A percentile compares a stretch with the other conserved stretches of the same genome.
phyloP scores from a whole-genome alignment of 2,888 invertebrate species.

The Serrognathus titanus region DNA sequence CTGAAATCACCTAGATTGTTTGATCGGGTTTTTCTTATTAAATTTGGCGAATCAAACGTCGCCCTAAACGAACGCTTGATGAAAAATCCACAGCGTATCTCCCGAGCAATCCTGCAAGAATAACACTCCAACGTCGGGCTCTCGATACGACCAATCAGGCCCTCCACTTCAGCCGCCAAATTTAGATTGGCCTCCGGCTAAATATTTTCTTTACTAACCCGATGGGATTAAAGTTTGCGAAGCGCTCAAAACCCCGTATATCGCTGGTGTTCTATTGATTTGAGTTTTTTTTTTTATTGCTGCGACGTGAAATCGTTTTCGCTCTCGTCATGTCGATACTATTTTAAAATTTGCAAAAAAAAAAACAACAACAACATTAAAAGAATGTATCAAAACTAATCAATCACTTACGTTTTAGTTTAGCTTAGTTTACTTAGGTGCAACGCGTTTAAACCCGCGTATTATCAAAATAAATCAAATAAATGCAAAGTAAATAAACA shows the following conservation, averaged over 20 bases:
- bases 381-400: no score
- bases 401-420: no score
- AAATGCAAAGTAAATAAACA: no score
- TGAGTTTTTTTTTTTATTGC: background rate
- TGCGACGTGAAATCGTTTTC: no score
- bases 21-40: no score
- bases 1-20: background rate
- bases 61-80: constrained; percentile 21
- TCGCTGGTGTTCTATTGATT: constrained; percentile 25
- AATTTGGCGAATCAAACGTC: background rate
- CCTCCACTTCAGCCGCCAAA: constrained; percentile 45
- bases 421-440: no score
- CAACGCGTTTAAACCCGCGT: no score
- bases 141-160: constrained; percentile 46
- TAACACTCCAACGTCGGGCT: constrained; percentile 42
- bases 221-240: constrained; percentile 49
- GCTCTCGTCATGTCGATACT: no score
- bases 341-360: no score
- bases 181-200: constrained; percentile 53
- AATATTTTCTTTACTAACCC: constrained; percentile 54
- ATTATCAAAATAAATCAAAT: no score
- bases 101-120: constrained; percentile 45
- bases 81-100: constrained; percentile 43
- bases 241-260: constrained; percentile 35
- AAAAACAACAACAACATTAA: no score